These are phyloP conservation scores for Cheilosia impressa DNA, from an alignment of 2,888 invertebrate species.

Conservation along the genomic window DNA sequence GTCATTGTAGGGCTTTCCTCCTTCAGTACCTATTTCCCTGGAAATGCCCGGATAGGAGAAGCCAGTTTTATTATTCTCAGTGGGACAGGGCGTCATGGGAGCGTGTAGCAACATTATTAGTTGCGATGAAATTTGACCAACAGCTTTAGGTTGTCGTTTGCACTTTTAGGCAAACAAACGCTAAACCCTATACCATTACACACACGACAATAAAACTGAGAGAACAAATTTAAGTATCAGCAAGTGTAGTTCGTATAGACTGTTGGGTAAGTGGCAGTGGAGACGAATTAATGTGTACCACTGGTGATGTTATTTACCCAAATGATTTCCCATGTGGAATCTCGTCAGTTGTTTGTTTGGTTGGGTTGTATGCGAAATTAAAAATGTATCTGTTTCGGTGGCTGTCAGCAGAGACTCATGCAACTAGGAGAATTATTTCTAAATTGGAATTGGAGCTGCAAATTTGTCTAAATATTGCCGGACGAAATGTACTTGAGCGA, in stretches of 20 bases:
- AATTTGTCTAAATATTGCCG: too few species aligned
- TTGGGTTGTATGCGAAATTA: conserved; percentile 13
- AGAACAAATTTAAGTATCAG: background rate
- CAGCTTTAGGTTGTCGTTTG: conserved; percentile 5
- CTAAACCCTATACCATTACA: background rate
- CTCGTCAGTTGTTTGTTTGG: conserved; percentile 16
- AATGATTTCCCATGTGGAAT: conserved; percentile 57
- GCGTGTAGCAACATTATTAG: conserved; percentile 28
- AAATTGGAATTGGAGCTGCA: background rate
- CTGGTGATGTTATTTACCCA: conserved; percentile 13
- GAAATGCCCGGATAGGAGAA: conserved; percentile 43
- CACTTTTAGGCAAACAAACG: conserved; percentile 12
- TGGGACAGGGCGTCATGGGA: background rate
- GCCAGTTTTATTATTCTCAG: background rate
- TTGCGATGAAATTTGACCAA: background rate
- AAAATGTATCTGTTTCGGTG: conserved; percentile 20
- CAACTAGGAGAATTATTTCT: too few species aligned
- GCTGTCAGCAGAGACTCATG: background rate
- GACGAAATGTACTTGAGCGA: too few species aligned
- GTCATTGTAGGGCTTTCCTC: background rate
- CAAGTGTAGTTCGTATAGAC: background rate
- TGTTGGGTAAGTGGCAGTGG: background rate
- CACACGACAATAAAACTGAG: conserved; percentile 10
- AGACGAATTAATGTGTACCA: conserved; percentile 4
- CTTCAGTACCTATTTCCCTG: conserved; percentile 33